Conservation (phyloP, 2,888 invertebrate genomes). For the Lepidochrysops patricia region DNA sequence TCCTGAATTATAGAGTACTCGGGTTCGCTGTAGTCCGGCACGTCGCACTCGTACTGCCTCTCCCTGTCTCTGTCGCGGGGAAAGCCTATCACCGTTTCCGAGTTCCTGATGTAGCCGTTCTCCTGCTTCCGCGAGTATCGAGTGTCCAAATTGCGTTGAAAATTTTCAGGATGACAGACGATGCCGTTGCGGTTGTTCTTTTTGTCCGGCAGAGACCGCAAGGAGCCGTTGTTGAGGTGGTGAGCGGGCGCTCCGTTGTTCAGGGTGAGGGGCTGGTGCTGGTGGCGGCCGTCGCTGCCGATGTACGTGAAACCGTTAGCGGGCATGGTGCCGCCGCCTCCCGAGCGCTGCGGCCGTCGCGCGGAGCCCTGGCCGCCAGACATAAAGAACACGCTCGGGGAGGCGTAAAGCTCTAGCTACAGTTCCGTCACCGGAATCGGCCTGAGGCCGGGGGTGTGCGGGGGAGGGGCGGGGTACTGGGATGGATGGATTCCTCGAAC, state of each 20-base stretch:
- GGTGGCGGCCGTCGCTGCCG: slow-evolving; percentile 78
- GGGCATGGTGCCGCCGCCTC: slow-evolving; percentile 76
- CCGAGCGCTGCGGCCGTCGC: slow-evolving; percentile 67
- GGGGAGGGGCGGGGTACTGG: slow-evolving; percentile 68
- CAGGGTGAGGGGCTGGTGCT: slow-evolving; percentile 59
- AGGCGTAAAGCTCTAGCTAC: slow-evolving; percentile 97
- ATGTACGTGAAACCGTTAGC: slow-evolving; percentile 86
- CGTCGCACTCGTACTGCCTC: slow-evolving; percentile 43
- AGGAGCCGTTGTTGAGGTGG: slow-evolving; percentile 67
- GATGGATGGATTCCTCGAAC: slow-evolving; percentile 77
- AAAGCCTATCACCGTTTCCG: slow-evolving; percentile 61
- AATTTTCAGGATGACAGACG: slow-evolving; percentile 65
- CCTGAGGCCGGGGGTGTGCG: slow-evolving; percentile 66
- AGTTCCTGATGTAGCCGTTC: slow-evolving; percentile 65
- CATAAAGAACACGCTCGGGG: slow-evolving; percentile 86
- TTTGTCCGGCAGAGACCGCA: slow-evolving; percentile 65
- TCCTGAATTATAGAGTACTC: slow-evolving; percentile 71
- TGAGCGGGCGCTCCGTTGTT: slow-evolving; percentile 70
- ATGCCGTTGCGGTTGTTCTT: slow-evolving; percentile 63
- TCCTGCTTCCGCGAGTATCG: slow-evolving; percentile 69
- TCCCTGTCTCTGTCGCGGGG: slow-evolving; percentile 38
- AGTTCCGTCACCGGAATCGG: slow-evolving; percentile 93
- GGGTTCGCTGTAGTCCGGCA: slow-evolving; percentile 60
- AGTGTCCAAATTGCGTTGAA: slow-evolving; percentile 66
- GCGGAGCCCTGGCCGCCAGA: slow-evolving; percentile 74